Evolutionary conservation across 2,888 invertebrate species (phyloP), one percentile per base, ranked within the genome.

Genomic region (Aproaerema taeniolella): DNA sequence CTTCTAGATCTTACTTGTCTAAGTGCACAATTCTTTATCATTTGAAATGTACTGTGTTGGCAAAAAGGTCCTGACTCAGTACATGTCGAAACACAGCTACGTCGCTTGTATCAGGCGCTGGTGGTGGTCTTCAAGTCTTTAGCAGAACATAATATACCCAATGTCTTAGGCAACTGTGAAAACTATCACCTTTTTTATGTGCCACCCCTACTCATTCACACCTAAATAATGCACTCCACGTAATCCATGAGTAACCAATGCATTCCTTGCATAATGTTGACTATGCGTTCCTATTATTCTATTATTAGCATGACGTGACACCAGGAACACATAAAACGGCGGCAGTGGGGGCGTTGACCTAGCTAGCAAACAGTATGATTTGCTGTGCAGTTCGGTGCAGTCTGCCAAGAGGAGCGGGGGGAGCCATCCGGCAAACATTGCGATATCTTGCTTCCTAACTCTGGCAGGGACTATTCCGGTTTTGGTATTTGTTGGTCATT

Each of bases 291-390:
- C 79, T 75, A 78, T 80, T 60, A 66, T 65, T 65, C 83, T 85
- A 85, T 83, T 83, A 83, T 78, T 85, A 81, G 80, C 72, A 68
- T 71, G 73, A 77, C 73, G 73, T 80, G 83, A 83, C 85, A 85
- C 76, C 75, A 83, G 86, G 81, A 85, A 83, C 77, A 80, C 75
- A 82, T 80, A 79, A 80, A 81, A 79, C 67, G 76, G 73, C 70
- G 61, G 62, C 65, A 58, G 55, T 60, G 71, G 69, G 85, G 69
- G 75, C 85, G 69, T 78, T 82, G 83, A 83, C 86, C 85, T 74
- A 67, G 76, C 78, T 71, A 83, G 80, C 78, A 79, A 76, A 80
- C 75, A 56, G 64, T 79, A 78, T 80, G 81, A 85, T 85, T 82
- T 83, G 81, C 80, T 78, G 77, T 74, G 67, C 64, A 68, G 74